These are phyloP conservation scores for Xiphias gladius DNA, from an alignment of 2,113 vertebrate species.

Conservation along the genomic window DNA sequence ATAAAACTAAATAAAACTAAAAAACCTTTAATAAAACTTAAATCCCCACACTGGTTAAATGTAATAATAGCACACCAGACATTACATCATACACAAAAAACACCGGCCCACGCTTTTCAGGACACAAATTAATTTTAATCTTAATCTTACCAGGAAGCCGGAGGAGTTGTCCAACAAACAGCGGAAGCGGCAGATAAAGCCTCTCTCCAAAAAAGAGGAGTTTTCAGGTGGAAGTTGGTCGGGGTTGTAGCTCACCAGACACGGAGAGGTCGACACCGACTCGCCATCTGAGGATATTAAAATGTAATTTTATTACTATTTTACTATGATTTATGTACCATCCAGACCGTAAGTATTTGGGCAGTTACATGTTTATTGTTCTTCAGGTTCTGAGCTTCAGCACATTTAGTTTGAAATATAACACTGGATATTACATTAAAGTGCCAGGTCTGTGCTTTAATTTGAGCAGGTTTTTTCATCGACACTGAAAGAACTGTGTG, in stretches of 20 bases:
- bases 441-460: no score
- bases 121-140: neutral
- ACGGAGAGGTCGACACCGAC: slow-evolving; percentile 6
- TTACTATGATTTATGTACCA: neutral
- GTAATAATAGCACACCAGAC: neutral
- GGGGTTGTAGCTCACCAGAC: slow-evolving; percentile 57
- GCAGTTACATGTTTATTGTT: no score
- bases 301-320: neutral
- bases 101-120: neutral
- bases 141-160: slow-evolving; percentile 80
- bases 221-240: slow-evolving; percentile 85
- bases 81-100: neutral
- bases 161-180: slow-evolving; percentile 88
- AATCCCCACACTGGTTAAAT: neutral
- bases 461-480: no score
- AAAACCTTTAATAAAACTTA: no score
- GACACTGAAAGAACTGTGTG: no score
- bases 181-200: slow-evolving; percentile 86
- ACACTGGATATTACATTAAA: no score
- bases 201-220: slow-evolving; percentile 86
- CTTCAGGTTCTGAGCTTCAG: no score
- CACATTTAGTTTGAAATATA: no score
- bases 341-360: no score
- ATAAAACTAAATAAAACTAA: no score
- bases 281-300: slow-evolving; percentile 39